phyloP scores from a whole-genome alignment of 2,797 vertebrate genomes.

The Lepidocolaptes lacrymiger region DNA sequence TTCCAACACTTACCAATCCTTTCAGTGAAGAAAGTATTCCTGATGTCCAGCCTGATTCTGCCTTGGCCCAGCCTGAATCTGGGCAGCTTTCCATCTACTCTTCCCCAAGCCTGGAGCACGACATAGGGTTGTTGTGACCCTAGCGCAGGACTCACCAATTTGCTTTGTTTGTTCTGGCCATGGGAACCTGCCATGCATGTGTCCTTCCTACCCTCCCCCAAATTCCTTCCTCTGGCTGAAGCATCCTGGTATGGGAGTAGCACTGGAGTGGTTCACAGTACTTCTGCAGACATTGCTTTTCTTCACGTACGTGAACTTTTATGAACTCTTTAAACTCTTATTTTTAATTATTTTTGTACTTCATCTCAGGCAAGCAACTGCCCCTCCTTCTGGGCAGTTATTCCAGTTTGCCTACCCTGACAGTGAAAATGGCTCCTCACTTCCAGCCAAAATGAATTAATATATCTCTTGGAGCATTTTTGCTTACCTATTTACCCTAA shows the following conservation, averaged over 20 bases:
- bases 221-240: background rate
- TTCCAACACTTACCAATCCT: background rate
- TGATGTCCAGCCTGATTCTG: background rate
- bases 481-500: background rate
- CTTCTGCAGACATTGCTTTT: background rate
- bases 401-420: background rate
- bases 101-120: background rate
- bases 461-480: background rate
- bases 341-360: background rate
- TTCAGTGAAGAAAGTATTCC: background rate
- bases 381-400: background rate
- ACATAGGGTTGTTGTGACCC: background rate
- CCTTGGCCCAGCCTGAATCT: background rate
- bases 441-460: background rate
- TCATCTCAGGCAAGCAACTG: background rate
- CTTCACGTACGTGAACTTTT: background rate
- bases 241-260: background rate
- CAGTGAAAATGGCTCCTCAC: background rate
- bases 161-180: background rate
- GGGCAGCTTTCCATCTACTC: background rate
- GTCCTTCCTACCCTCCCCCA: background rate
- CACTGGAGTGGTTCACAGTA: background rate
- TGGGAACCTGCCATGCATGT: background rate
- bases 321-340: background rate
- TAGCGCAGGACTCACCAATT: accelerated